Base-by-base conservation (phyloP, 2,888 invertebrate genomes). In the Aricia artaxerxes region DNA sequence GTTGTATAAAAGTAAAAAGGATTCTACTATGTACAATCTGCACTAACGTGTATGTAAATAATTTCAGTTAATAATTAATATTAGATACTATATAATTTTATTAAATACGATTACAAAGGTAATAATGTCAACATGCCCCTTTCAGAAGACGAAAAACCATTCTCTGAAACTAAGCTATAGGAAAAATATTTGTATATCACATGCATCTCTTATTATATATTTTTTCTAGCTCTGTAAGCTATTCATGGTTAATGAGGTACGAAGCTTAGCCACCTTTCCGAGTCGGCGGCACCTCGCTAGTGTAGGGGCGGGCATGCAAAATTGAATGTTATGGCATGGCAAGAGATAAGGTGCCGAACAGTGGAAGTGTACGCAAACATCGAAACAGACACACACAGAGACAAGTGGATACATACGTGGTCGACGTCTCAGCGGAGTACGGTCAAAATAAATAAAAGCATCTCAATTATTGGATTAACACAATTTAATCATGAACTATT, bases 401-500 rank as follows among this genome's bases (percentile, higher is more conserved):
- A 91, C 91, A 91, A 92, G 90, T 92, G 91, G 88, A 93, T 94
- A 94, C 94, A 92, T 94, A 94, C 94, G 94, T 94, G 94, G 89
- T 93, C 87, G 92, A 91, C 92, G 93, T 91, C 94, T 94, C 94
- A 91, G 92, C 92, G 90, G 92, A 93, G 93, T 93, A 91, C 92
- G 91, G 92, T 93, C 91, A 92, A 94, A 93, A 93, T 92, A 92
- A 94, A 92, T 91, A 93, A 94, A 94, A 94, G 93, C 93, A 94
- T 92, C 89, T 94, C 91, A 93, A 87, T 94, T 93, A 94, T 93
- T 94, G 89, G 92, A 93, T 88, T 93, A 94, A 94, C 94, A 94
- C 93, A 94, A 93, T 94, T 94, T 94, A 94, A 94, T 94, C 92
- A 94, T 92, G 93, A 92, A 92, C 92, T 94, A 94, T 91, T 91